Conservation (phyloP, 2,888 invertebrate genomes). For the Sminthurides aquaticus region DNA sequence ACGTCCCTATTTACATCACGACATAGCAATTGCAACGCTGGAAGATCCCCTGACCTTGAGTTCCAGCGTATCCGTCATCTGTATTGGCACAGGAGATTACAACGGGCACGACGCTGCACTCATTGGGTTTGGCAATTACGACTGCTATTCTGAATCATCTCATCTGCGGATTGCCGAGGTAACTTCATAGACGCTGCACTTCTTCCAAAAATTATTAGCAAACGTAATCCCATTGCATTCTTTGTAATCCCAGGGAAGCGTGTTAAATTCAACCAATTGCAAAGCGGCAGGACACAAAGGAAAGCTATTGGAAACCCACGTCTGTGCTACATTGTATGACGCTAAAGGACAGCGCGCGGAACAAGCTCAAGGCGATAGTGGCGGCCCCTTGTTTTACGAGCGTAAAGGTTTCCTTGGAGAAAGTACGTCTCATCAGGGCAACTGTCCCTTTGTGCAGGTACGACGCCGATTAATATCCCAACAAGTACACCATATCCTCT, state of each 20-base stretch:
- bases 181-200: no score
- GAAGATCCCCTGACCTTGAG: neutral
- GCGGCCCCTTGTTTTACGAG: slow-evolving; percentile 6
- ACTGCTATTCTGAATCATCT: slow-evolving; percentile 5
- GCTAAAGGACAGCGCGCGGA: neutral
- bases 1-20: slow-evolving; percentile 8
- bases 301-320: neutral
- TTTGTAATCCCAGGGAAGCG: neutral
- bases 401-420: neutral
- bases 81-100: slow-evolving; percentile 6
- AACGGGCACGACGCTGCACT: neutral
- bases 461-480: no score
- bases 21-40: slow-evolving; percentile 6
- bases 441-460: no score
- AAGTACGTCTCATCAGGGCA: no score
- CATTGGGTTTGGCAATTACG: slow-evolving; percentile 18
- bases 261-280: neutral
- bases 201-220: neutral
- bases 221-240: neutral
- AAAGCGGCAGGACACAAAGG: slow-evolving; percentile 1
- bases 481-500: no score
- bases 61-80: neutral
- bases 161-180: slow-evolving; percentile 11
- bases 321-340: neutral
- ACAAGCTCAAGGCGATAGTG: slow-evolving; percentile 1